Base-by-base conservation (phyloP, 2,888 invertebrate species). In the Cheilosia variabilis region DNA sequence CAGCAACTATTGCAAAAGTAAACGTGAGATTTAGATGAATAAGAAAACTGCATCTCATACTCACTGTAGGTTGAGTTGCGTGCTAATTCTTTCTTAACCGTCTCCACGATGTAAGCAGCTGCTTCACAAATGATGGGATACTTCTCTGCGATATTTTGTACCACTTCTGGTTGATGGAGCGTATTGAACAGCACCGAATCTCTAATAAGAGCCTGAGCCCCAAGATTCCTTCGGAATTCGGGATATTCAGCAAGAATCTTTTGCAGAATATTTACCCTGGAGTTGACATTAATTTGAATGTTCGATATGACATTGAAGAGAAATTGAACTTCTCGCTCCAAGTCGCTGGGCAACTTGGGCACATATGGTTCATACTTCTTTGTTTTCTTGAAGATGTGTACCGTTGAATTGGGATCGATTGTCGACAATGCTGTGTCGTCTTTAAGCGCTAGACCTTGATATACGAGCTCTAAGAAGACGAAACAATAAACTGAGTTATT, bases 41-140 rank as follows among this genome's bases (percentile, higher is more conserved):
- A 15, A 13, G 9, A 37, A 57, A 69, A 17, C 4, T 27, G 2
- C 5, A 47, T 31, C 17, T 55, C 13, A 13, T 79, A 78, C 83
- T 80, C 58, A 87, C 73, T 24, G 15, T 73, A 89, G 3, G 89
- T 89, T 0, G 90, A 89, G 60, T 89, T 91, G 3, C 91, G 89
- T 0, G 92, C 90, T 57, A 92, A 72, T 86, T 92, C 92, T 57
- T 92, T 91, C 52, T 92, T 91, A 41, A 91, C 91, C 4, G 91
- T 91, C 65, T 91, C 91, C 2, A 92, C 91, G 72, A 92, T 92
- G 68, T 90, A 92, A 0, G 91, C 88, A 6, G 95, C 95, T 0
- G 95, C 95, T 88, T 95, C 95, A 19, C 95, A 94, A 57, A 96
- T 93, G 17, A 94, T 92, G 4, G 96, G 96, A 91, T 96, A 96